phyloP scores from a whole-genome alignment of 2,888 invertebrate genomes.

The Koerneria pararmatus region DNA sequence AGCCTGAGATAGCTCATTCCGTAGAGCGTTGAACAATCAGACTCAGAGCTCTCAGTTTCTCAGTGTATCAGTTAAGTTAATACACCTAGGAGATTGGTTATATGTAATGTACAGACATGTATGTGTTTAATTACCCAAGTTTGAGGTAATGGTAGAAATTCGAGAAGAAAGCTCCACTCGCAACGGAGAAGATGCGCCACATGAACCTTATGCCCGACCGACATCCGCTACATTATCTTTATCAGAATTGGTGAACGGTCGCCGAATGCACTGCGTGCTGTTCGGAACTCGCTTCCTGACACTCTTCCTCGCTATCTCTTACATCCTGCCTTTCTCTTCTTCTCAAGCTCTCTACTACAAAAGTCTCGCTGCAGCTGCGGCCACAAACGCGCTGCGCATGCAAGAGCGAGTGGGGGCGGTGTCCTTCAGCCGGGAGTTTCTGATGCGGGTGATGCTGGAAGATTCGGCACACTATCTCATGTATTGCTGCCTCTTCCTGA shows the following conservation, averaged over 20 bases:
- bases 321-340: constrained; percentile 73
- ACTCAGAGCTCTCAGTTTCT: no score
- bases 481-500: constrained; percentile 89
- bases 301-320: constrained; percentile 77
- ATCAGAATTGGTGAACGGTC: constrained; percentile 68
- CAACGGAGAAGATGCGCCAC: no score
- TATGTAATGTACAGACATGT: no score
- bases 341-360: constrained; percentile 80
- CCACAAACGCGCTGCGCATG: constrained; percentile 85
- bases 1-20: no score
- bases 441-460: constrained; percentile 76
- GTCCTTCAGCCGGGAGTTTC: constrained; percentile 76
- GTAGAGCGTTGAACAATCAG: no score
- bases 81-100: no score
- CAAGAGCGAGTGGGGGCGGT: constrained; percentile 81
- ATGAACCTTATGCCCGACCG: no score
- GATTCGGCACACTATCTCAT: constrained; percentile 90
- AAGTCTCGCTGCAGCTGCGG: constrained; percentile 81
- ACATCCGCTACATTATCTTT: no score
- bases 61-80: no score
- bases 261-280: constrained; percentile 81
- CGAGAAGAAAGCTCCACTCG: no score
- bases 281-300: constrained; percentile 83
- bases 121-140: no score
- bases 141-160: no score